Evolutionary conservation across 2,113 vertebrate species (phyloP).

Genomic region (Phrynosoma blainvillii): DNA sequence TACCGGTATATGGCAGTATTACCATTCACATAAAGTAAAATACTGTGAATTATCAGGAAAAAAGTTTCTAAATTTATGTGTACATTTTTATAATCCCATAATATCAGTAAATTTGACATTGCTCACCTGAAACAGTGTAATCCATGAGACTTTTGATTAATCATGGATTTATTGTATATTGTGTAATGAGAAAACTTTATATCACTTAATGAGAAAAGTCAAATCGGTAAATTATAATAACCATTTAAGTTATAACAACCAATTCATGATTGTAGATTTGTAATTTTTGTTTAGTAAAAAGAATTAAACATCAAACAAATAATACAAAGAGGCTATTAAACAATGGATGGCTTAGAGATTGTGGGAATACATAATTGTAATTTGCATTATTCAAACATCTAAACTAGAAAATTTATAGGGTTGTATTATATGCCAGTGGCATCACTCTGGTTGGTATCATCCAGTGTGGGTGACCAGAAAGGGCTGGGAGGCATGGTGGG

Average conservation of each 20-base stretch:
- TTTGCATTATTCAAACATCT: no score
- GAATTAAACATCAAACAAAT: no score
- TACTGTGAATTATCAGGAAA: not conserved
- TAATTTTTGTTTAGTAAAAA: not conserved
- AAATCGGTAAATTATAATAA: not conserved
- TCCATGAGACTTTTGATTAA: not conserved
- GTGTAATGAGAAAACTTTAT: no score
- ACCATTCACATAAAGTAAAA: not conserved
- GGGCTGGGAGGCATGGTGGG: no score
- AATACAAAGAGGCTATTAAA: no score
- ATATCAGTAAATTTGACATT: not conserved
- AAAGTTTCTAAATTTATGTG: not conserved
- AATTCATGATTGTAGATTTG: not conserved
- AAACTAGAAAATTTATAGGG: no score
- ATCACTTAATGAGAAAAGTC: not conserved
- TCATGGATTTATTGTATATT: not conserved
- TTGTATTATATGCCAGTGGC: no score
- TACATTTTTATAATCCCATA: not conserved
- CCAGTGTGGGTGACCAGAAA: no score
- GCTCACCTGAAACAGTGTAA: not conserved
- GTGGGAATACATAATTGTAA: no score
- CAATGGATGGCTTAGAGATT: no score
- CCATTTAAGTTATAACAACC: not conserved
- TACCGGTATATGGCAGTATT: not conserved
- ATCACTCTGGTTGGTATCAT: no score